Base-by-base conservation (phyloP, 2,888 invertebrate genomes). In the Phymatocera aterrima region DNA sequence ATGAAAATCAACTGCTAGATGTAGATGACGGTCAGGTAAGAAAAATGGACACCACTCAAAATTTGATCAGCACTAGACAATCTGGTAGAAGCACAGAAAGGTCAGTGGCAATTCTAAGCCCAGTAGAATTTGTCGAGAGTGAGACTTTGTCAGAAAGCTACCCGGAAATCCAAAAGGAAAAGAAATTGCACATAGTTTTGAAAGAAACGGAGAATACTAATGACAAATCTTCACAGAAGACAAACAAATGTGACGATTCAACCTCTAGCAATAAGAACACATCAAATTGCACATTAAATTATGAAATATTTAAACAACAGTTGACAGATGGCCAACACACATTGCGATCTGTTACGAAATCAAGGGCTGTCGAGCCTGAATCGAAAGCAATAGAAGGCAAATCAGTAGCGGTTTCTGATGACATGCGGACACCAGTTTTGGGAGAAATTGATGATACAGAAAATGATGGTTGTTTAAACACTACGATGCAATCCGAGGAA, bases 401-500 rank as follows among this genome's bases (percentile, higher is more conserved):
- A 43, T 43, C 24, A 15, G 12, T 21, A n/a, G 28, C 24, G 3
- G 43, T 68, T 4, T 51, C 72, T 31, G 31, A 72, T 3, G 31
- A 72, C 21, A 10, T 51, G 6, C 10, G 18, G 4, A 34, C 31
- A 8, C 48, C 8, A 46, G 4, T 31, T 6, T n/a, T 10, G 6
- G 31, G n/a, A 18, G 48, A 48, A 72, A 43, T 15, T 4, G 43
- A 48, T 21, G 31, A 15, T 72, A 21, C n/a, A 43, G 51, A 51
- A 72, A 51, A 48, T 51, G 72, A 48, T 31, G 51, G 15, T 18
- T 51, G 37, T 24, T 34, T 77, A 15, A 79, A 77, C 8, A 21
- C 72, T 48, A 61, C 78, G n/a, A 21, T 40, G 12, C 54, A 74
- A 12, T 80, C 82, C 0, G 86, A 87, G 2, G 88, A 88, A 10